These are phyloP conservation scores for Schlechtendalia chinensis DNA, from an alignment of 1,140 invertebrate genomes.

Conservation along the genomic window DNA sequence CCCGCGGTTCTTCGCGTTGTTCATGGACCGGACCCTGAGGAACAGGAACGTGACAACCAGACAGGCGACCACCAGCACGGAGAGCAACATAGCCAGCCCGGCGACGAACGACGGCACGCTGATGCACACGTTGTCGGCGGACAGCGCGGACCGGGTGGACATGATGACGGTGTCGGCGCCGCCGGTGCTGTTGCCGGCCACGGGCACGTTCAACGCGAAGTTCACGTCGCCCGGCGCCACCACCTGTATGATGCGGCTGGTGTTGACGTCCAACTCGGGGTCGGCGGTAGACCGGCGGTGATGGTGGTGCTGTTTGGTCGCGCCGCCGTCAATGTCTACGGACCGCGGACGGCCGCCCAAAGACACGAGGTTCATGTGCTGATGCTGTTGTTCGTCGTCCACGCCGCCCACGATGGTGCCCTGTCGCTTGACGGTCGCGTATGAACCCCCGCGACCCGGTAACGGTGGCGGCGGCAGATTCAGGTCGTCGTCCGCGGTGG, in stretches of 20 bases:
- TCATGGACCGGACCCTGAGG: constrained; percentile 73
- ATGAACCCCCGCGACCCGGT: constrained; percentile 69
- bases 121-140: constrained; percentile 89
- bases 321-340: constrained; percentile 67
- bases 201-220: constrained; percentile 71
- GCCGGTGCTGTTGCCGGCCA: constrained; percentile 66
- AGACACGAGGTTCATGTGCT: constrained; percentile 66
- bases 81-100: constrained; percentile 83
- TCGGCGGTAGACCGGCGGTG: constrained; percentile 57
- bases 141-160: constrained; percentile 64
- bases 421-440: constrained; percentile 82
- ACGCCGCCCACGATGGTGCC: constrained; percentile 63
- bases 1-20: constrained; percentile 10
- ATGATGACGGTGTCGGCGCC: constrained; percentile 68
- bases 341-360: constrained; percentile 80
- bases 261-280: constrained; percentile 72
- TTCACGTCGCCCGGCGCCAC: constrained; percentile 91
- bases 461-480: constrained; percentile 76
- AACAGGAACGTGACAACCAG: constrained; percentile 88
- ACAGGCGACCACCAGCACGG: constrained; percentile 85
- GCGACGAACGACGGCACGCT: constrained; percentile 88
- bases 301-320: constrained; percentile 68
- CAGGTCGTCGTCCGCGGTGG: constrained; percentile 64
- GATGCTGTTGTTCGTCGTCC: constrained; percentile 62
- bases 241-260: constrained; percentile 85